Conservation (phyloP, 2,113 vertebrate genomes). For the Aix galericulata region DNA sequence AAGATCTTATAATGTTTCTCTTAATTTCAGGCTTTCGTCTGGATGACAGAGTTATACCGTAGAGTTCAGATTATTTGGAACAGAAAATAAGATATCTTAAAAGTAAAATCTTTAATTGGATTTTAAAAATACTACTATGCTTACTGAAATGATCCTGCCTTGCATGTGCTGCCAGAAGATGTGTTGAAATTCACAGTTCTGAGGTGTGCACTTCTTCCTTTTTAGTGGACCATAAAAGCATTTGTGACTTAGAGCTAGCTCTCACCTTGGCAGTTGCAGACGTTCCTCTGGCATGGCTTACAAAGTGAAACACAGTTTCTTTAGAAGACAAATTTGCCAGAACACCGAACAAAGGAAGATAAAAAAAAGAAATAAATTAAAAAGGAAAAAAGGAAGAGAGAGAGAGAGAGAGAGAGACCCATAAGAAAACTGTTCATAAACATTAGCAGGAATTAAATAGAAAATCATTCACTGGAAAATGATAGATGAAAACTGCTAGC, state of each 20-base stretch:
- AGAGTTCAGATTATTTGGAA: neutral
- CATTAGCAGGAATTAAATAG: neutral
- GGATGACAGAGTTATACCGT: slow-evolving; percentile 8
- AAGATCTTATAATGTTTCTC: slow-evolving; percentile 11
- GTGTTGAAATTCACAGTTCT: neutral
- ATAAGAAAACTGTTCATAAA: neutral
- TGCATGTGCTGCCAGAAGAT: neutral
- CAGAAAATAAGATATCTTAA: slow-evolving; percentile 16
- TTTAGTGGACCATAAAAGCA: neutral
- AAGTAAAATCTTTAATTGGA: slow-evolving; percentile 1
- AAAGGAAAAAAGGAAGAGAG: too few species aligned
- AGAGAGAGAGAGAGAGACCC: neutral
- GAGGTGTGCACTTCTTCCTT: neutral
- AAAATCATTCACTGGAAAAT: neutral
- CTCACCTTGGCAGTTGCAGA: neutral
- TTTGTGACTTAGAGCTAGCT: neutral
- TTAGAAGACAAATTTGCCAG: neutral
- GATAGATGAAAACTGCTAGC: neutral
- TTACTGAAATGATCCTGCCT: slow-evolving; percentile 1
- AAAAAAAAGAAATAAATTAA: neutral
- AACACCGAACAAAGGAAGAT: neutral
- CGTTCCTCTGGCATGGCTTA: neutral
- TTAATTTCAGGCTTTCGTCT: slow-evolving; percentile 29
- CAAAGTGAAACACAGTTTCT: neutral
- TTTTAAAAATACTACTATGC: slow-evolving; percentile 17